A percentile compares a stretch with the other conserved stretches of the same genome.
Conservation (phyloP, 2,797 vertebrate genomes). For the Pseudochirops cupreus region DNA sequence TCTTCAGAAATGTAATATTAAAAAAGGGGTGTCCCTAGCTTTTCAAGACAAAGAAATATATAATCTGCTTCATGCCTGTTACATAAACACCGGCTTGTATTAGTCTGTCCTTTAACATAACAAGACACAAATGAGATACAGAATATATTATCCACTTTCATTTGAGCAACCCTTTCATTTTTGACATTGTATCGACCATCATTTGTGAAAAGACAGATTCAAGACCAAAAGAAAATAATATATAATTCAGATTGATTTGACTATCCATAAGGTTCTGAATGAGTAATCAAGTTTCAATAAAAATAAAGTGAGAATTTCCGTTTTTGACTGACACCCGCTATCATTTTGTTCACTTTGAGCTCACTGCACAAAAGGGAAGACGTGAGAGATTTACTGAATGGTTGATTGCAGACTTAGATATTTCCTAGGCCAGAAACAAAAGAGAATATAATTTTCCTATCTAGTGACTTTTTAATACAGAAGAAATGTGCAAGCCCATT, state of each 20-base stretch:
- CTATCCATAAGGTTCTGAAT: slow-evolving; percentile 51
- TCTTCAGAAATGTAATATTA: slow-evolving; percentile 50
- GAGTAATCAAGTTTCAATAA: slow-evolving; percentile 62
- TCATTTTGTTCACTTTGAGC: slow-evolving; percentile 63
- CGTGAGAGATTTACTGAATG: slow-evolving; percentile 49
- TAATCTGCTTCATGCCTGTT: slow-evolving; percentile 26
- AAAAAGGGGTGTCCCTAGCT: slow-evolving; percentile 42
- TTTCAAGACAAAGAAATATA: slow-evolving; percentile 54
- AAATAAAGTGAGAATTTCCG: slow-evolving; percentile 36
- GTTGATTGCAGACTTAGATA: slow-evolving; percentile 45
- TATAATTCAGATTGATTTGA: slow-evolving; percentile 65
- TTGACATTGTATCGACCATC: slow-evolving; percentile 55
- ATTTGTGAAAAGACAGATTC: slow-evolving; percentile 59
- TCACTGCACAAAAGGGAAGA: slow-evolving; percentile 48
- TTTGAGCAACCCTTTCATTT: slow-evolving; percentile 65
- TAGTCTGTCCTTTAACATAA: slow-evolving; percentile 34
- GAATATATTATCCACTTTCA: slow-evolving; percentile 62
- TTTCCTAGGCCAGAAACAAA: slow-evolving; percentile 48
- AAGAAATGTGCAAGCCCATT: background rate
- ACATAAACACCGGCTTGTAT: slow-evolving; percentile 37
- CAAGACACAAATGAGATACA: slow-evolving; percentile 61
- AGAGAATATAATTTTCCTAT: slow-evolving; percentile 49
- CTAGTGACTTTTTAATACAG: slow-evolving; percentile 20
- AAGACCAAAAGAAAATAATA: slow-evolving; percentile 61
- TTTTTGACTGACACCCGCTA: slow-evolving; percentile 53